Evolutionary conservation across 2,888 invertebrate genomes (phyloP).

Genomic region (Hirtodrosophila histrioides): DNA sequence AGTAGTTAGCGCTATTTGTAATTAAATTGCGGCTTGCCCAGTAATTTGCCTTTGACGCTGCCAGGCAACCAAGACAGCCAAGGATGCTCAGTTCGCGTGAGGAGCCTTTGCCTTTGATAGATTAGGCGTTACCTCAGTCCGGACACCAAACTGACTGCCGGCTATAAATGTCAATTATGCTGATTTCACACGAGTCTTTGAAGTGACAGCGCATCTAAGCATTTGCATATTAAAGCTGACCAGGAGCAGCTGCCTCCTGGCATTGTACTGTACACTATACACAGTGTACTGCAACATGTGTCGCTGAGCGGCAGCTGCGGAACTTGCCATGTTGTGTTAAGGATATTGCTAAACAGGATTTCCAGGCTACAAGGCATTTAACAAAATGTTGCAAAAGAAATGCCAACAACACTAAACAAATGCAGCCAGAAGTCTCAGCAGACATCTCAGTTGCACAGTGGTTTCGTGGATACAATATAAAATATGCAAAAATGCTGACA

Average conservation of each 20-base stretch:
- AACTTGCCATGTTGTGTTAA: slow-evolving; percentile 49
- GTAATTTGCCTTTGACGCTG: too few species aligned
- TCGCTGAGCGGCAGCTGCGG: slow-evolving; percentile 33
- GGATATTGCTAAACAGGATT: slow-evolving; percentile 76
- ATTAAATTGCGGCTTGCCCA: slow-evolving; percentile 48
- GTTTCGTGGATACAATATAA: not conserved
- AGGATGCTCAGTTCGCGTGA: not conserved
- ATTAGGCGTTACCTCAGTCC: slow-evolving; percentile 7
- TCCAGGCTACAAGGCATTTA: slow-evolving; percentile 73
- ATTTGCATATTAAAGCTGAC: slow-evolving; percentile 24
- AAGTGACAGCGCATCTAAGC: slow-evolving; percentile 5
- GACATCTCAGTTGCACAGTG: slow-evolving; percentile 44
- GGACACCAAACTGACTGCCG: not conserved
- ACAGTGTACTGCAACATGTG: slow-evolving; percentile 41
- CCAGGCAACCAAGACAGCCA: too few species aligned
- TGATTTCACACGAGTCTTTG: slow-evolving; percentile 24
- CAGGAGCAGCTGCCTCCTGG: slow-evolving; percentile 17
- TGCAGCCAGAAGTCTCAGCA: slow-evolving; percentile 25
- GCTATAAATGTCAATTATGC: slow-evolving; percentile 33
- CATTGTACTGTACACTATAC: not conserved
- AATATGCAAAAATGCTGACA: too few species aligned
- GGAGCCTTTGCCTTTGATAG: slow-evolving; percentile 10
- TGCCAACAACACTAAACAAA: slow-evolving; percentile 50
- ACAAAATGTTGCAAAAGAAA: slow-evolving; percentile 62
- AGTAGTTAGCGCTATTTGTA: slow-evolving; percentile 51